Conservation (phyloP, 2,888 invertebrate species). For the Brenthis daphne region DNA sequence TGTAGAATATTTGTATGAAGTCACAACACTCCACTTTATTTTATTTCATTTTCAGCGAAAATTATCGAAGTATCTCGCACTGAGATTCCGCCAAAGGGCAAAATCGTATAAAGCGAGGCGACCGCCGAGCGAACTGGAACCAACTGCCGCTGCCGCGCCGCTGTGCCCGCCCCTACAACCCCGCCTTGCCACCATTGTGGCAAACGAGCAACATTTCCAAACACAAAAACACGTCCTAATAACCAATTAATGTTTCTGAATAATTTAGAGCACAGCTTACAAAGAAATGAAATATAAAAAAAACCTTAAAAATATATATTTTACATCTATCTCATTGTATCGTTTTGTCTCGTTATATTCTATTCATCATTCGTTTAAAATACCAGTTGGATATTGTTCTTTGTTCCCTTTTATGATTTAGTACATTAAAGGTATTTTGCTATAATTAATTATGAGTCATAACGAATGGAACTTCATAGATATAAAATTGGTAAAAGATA, state of each 20-base stretch:
- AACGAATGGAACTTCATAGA: too few species aligned
- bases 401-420: conserved; percentile 13
- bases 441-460: not conserved
- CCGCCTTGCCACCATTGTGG: conserved; percentile 68
- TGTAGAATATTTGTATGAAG: conserved; percentile 29
- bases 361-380: conserved; percentile 17
- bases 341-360: conserved; percentile 14
- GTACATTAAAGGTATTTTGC: conserved; percentile 1
- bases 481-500: too few species aligned
- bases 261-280: conserved; percentile 35
- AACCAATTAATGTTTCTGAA: conserved; percentile 59
- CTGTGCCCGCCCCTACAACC: conserved; percentile 64
- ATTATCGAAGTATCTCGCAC: conserved; percentile 13
- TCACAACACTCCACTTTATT: conserved; percentile 39
- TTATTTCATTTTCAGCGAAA: conserved; percentile 26
- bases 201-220: conserved; percentile 59
- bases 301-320: conserved; percentile 19
- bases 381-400: conserved; percentile 8
- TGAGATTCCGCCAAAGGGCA: conserved; percentile 42
- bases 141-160: conserved; percentile 70
- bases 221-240: conserved; percentile 53
- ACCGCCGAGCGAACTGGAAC: conserved; percentile 62
- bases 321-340: conserved; percentile 11
- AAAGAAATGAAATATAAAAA: conserved; percentile 22
- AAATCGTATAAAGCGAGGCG: conserved; percentile 61